Percentiles rank a stretch among this genome's conserved stretches.
Conservation (phyloP, 2,797 vertebrate species). For the Clamator glandarius region DNA sequence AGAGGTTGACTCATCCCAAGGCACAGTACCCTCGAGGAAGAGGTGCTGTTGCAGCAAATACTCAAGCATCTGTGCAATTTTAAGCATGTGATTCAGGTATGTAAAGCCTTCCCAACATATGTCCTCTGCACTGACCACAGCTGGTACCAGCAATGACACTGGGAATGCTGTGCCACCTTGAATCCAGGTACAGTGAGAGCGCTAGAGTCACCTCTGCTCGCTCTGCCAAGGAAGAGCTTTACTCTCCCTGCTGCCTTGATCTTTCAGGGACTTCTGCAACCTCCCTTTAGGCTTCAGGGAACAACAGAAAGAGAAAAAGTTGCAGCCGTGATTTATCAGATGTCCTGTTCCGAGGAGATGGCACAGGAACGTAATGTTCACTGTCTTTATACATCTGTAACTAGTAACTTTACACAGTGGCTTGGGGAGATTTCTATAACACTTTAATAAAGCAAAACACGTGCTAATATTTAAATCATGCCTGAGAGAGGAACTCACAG, state of each 20-base stretch:
- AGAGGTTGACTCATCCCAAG: too few relatives aligned
- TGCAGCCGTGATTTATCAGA: not conserved
- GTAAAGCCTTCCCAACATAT: not conserved
- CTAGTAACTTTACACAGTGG: not conserved
- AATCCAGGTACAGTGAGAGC: not conserved
- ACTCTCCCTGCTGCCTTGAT: not conserved
- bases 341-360: not conserved
- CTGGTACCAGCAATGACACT: not conserved
- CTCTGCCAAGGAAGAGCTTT: not conserved
- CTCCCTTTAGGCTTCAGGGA: not conserved
- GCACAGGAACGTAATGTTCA: not conserved
- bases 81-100: not conserved
- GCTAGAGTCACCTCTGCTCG: not conserved
- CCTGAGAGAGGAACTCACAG: not conserved
- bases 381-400: not conserved
- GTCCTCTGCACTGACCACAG: not conserved
- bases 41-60: not conserved
- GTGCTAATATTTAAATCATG: not conserved
- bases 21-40: accelerated
- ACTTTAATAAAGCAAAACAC: not conserved
- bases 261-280: not conserved
- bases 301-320: not conserved
- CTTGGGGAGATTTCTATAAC: constrained; percentile 1
- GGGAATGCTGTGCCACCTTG: not conserved
- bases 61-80: not conserved